phyloP scores from a whole-genome alignment of 2,797 vertebrate species.

The Crypturellus tataupa region DNA sequence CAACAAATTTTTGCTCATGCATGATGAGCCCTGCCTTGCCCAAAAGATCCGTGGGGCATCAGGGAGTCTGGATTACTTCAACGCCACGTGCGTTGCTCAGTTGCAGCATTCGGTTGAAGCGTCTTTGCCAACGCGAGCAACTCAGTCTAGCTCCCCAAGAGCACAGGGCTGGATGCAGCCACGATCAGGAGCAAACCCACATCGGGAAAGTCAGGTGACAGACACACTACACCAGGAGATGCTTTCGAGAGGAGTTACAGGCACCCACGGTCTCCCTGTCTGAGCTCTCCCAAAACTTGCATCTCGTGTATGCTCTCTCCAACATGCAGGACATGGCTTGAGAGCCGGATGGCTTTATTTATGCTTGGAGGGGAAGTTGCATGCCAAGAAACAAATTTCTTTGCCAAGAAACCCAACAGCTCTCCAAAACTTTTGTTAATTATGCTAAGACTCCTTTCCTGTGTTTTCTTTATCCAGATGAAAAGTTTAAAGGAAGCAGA shows the following conservation, averaged over 20 bases:
- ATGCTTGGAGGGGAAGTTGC: background rate
- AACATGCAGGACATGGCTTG: background rate
- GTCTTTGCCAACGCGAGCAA: background rate
- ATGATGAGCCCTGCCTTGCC: background rate
- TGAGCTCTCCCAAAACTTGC: background rate
- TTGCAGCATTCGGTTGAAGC: background rate
- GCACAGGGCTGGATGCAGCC: background rate
- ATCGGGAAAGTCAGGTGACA: background rate
- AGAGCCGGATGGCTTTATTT: background rate
- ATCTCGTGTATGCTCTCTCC: background rate
- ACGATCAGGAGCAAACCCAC: background rate
- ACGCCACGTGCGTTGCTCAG: background rate
- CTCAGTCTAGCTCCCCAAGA: background rate
- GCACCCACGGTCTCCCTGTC: background rate
- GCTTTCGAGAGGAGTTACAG: background rate
- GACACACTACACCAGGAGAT: background rate
- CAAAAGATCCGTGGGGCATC: background rate
- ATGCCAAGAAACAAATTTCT: background rate
- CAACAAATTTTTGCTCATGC: background rate
- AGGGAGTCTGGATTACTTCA: background rate
- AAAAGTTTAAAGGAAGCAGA: background rate
- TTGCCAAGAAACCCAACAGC: background rate
- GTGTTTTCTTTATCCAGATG: conserved; percentile 13
- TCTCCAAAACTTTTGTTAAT: background rate
- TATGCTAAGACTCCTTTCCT: background rate